These are phyloP conservation scores for Hestina assimilis DNA, from an alignment of 1,140 invertebrate species.

Conservation along the genomic window DNA sequence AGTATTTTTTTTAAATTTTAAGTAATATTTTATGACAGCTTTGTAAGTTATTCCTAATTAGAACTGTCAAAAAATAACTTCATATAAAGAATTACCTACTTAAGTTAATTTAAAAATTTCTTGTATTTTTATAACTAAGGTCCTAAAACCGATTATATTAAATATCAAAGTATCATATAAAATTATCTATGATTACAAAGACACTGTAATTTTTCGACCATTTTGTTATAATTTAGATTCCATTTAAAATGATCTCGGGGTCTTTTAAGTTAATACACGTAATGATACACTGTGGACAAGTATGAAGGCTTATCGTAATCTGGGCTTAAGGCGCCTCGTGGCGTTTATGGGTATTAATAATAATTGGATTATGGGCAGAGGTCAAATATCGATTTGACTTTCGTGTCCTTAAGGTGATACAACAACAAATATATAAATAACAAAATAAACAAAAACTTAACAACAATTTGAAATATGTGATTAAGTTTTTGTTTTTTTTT, in stretches of 20 bases:
- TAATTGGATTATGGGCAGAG: constrained; percentile 58
- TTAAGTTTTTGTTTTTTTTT: too few species aligned
- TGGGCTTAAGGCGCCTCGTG: constrained; percentile 56
- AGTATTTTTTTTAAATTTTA: too few species aligned
- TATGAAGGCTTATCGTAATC: constrained; percentile 60
- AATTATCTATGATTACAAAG: constrained; percentile 31
- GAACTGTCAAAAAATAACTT: too few species aligned
- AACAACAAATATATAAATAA: background rate
- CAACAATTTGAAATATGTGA: too few species aligned
- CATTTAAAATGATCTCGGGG: constrained; percentile 43
- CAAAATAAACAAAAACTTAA: too few species aligned
- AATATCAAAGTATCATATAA: background rate
- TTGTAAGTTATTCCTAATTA: too few species aligned
- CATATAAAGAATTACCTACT: too few species aligned
- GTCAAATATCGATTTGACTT: constrained; percentile 50
- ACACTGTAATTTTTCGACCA: constrained; percentile 38
- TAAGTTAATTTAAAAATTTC: too few species aligned
- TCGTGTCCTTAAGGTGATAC: background rate
- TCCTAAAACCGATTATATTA: too few species aligned
- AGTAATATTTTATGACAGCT: too few species aligned
- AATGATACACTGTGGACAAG: constrained; percentile 59
- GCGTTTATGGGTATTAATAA: constrained; percentile 60
- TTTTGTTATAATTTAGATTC: constrained; percentile 62
- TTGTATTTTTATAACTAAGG: background rate
- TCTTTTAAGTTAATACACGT: constrained; percentile 48